Evolutionary conservation across 2,113 vertebrate genomes (phyloP).

Genomic region (Pelecanoides urinatrix): DNA sequence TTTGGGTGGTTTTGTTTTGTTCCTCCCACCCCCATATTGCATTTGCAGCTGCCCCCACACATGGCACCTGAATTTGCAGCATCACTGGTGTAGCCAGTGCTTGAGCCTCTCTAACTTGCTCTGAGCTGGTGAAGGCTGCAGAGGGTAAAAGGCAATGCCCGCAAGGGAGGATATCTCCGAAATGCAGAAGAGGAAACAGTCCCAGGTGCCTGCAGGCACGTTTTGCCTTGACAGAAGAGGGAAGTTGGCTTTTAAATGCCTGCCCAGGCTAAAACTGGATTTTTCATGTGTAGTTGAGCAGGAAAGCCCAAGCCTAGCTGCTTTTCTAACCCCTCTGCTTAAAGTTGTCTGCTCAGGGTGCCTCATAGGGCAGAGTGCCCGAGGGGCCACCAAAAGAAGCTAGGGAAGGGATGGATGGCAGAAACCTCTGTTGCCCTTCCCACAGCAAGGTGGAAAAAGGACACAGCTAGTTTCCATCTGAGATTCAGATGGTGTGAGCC

Average conservation of each 20-base stretch:
- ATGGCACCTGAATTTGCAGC: background rate
- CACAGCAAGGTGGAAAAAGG: background rate
- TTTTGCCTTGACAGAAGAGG: background rate
- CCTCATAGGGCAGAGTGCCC: background rate
- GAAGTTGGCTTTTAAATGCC: background rate
- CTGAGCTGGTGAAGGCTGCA: background rate
- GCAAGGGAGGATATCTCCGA: background rate
- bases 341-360: background rate
- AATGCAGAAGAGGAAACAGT: background rate
- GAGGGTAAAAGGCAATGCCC: background rate
- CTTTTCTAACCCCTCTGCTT: background rate
- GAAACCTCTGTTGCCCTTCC: background rate
- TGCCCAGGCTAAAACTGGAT: background rate
- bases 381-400: background rate
- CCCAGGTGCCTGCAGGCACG: background rate
- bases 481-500: background rate
- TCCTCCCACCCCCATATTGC: rapidly evolving
- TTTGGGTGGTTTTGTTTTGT: background rate
- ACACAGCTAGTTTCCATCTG: background rate
- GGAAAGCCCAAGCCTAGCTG: background rate
- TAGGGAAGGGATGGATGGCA: background rate
- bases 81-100: background rate
- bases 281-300: background rate
- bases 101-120: background rate
- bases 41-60: background rate